Base-by-base conservation (phyloP, 2,113 vertebrate species). In the Uria aalge region DNA sequence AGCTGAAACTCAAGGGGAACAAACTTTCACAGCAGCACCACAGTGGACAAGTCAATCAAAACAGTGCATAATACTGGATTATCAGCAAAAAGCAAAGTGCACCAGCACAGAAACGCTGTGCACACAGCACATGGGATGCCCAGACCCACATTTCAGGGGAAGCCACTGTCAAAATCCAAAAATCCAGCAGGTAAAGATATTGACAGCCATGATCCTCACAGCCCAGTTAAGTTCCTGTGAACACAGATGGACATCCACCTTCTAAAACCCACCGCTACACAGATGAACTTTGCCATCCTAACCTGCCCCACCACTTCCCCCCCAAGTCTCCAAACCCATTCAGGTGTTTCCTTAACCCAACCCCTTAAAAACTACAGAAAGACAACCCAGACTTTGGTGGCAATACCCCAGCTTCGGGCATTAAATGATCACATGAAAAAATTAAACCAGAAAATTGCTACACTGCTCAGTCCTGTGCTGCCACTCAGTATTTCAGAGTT, bases 141-240 rank as follows among this genome's bases (percentile, higher is more conserved):
- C 21, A 8, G 7, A 8, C 8, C 43, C 15, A 18, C 23, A 3
- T 0, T 3, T 5, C 7, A 7, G 29, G 14, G 4, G 0, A 5
- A 38, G 38, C 26, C 41, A 45, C 55, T 48, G 18, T 1, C 50
- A 41, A 15, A 55, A 20, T 1, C 5, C 12, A 11, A 41, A 15
- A 55, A 19, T 1, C 4, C 12, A 11, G 2, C 2, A 15, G 3
- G 2, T 4, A 2, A 21, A 6, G 8, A 6, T 26, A 11, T 0
- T 0, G 1, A 4, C 19, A 85, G 34, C 15, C 14, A 7, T 2
- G 2, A n/a, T 1, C 19, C 38, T 8, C 3, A 3, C 0, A 41
- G 1, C 27, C 10, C 0, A 0, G 8, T 1, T 0, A 5, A 0
- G 2, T 0, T 11, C 10, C 63, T 26, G 1, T 14, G 8, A 9